Evolutionary conservation across 2,797 vertebrate genomes (phyloP), one percentile per base, ranked within the genome.

Genomic region (Microctenopoma stevenorrisi): DNA sequence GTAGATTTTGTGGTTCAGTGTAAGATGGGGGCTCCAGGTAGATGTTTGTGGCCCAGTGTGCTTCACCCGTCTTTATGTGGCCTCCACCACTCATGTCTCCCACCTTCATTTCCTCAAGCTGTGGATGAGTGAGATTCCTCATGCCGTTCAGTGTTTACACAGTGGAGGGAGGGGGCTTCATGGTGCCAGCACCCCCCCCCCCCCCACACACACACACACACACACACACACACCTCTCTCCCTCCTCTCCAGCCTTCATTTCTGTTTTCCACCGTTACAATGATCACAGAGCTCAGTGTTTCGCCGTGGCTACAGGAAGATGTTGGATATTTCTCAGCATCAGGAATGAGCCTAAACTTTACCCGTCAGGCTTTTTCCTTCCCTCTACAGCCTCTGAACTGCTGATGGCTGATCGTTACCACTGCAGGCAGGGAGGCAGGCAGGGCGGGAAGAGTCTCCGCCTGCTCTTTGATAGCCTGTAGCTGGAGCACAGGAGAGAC

Each of bases 81-180:
- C 44, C 56, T 11, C 13, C 64, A 65, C 67, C 69, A 40, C 74
- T 0, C 60, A 30, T 79, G 61, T 74, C 80, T 81, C 81, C 74
- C 71, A 72, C 44, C 82, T 76, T 81, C 64, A 56, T 83, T 79
- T 87, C 80, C 80, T 84, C 52, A 16, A 69, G 79, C 74, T 77
- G 84, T 22, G 78, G 81, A 86, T 90, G 84, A 89, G 79, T 88
- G 82, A 83, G 78, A 87, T 86, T 84, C 82, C 80, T 83, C 71
- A 18, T 76, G 71, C 69, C 72, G 65, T 38, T 67, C 43, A 64
- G 56, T 87, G 79, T 90, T 87, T 86, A 86, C 85, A 14, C 68
- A 68, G 74, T 4, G 18, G 62, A 7, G 33, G 50, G 14, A 11
- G 14, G 4, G 18, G 60, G 15, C 33, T 4, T 48, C 66, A 42